Base-by-base conservation (phyloP, 1,140 invertebrate genomes). In the Cherax quadricarinatus region DNA sequence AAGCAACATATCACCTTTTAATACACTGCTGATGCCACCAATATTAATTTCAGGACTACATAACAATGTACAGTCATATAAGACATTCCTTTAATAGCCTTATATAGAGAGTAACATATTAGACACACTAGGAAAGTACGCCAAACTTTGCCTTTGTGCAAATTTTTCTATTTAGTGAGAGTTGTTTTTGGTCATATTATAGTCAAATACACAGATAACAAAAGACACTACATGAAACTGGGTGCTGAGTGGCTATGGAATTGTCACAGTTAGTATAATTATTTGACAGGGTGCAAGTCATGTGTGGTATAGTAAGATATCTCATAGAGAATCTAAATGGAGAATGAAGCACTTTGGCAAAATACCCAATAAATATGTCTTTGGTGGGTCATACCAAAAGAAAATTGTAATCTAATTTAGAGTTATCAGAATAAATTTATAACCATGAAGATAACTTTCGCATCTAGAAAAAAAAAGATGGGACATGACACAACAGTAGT, bases 51-150 rank as follows among this genome's bases (percentile, higher is more conserved):
- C 51, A 73, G 85, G n/a, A 75, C 85, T 86, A 86, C 70, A 86
- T 86, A 51, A 86, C 70, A 73, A 86, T 86, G 70, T 86, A 75
- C 70, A 75, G 51, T 75, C 10, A 86, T 86, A 86, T 73, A 86
- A 41, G 62, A 86, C 70, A 75, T 75, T 86, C 66, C 70, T 86
- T 86, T 86, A 86, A 73, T 86, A 86, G 62, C 70, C 49, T 86
- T 86, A 86, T 73, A 86, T 62, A 86, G 48, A 57, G 48, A 86
- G 62, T 86, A 73, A 86, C 41, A 51, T 86, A 73, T 66, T 86
- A 86, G 75, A 86, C 85, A 86, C 30, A 21, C 85, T 70, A 86
- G 75, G 16, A 83, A 83, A 86, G 70, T 75, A 73, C 16, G 41
- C 70, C 70, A 73, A 86, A 86, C 60, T 51, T 86, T 73, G 41